These are phyloP conservation scores for Nyctalus aviator DNA, from an alignment of 2,797 vertebrate species.

Conservation along the genomic window DNA sequence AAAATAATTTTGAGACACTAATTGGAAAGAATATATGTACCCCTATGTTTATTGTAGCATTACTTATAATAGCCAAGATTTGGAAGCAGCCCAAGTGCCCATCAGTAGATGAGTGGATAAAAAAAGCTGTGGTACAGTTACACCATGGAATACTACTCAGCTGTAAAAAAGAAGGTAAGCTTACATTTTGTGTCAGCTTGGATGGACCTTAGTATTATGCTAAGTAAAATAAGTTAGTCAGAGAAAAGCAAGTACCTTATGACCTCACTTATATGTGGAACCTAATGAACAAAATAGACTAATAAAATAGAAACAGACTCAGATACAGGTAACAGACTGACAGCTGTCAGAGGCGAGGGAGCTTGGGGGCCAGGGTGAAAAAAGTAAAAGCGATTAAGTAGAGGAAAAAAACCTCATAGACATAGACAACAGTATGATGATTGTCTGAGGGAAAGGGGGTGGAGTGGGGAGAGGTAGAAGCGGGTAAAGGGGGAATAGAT, in stretches of 20 bases:
- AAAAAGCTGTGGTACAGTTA: not conserved
- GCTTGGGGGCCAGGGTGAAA: not conserved
- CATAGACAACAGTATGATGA: not conserved
- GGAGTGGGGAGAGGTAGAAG: not conserved
- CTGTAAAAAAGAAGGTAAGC: not conserved
- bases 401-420: not conserved
- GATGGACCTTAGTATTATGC: not conserved
- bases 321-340: not conserved
- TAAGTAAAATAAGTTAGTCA: not conserved
- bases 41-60: not conserved
- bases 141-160: not conserved
- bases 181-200: not conserved
- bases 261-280: not conserved
- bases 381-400: not conserved
- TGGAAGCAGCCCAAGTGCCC: not conserved
- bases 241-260: not conserved
- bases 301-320: not conserved
- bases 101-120: not conserved
- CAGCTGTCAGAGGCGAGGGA: not conserved
- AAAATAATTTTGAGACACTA: conserved; percentile 55
- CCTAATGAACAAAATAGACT: not conserved
- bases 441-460: not conserved
- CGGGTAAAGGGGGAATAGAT: not conserved
- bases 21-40: not conserved
- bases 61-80: not conserved